Conservation (phyloP, 2,113 vertebrate species). For the Apeltes quadracus region DNA sequence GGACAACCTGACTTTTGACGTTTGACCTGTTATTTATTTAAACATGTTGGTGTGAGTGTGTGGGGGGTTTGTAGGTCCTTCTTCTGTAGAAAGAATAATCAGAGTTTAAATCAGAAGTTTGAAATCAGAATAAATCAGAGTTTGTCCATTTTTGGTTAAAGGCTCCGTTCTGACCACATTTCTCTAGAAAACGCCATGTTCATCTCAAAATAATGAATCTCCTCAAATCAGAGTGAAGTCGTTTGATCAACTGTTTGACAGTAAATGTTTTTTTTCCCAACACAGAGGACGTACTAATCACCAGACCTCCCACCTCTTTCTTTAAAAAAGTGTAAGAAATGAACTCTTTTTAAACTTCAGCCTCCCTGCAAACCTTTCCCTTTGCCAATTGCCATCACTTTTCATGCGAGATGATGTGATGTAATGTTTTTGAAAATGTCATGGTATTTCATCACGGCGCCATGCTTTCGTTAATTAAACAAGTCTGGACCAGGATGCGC, state of each 20-base stretch:
- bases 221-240: background rate
- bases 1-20: background rate
- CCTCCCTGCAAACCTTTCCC: background rate
- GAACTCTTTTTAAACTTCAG: background rate
- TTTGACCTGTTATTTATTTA: background rate
- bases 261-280: background rate
- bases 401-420: background rate
- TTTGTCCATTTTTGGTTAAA: too few species aligned
- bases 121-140: too few species aligned
- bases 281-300: background rate
- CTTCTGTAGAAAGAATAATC: too few species aligned
- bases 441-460: background rate
- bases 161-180: too few species aligned
- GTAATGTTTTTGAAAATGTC: constrained; percentile 10
- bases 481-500: constrained; percentile 31
- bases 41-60: background rate
- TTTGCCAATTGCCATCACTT: background rate
- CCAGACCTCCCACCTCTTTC: background rate
- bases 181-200: too few species aligned
- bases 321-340: background rate
- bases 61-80: too few species aligned
- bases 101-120: too few species aligned
- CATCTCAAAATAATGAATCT: background rate
- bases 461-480: constrained; percentile 7
- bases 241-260: background rate